phyloP scores from a whole-genome alignment of 2,113 vertebrate genomes.

The Electrona antarctica region DNA sequence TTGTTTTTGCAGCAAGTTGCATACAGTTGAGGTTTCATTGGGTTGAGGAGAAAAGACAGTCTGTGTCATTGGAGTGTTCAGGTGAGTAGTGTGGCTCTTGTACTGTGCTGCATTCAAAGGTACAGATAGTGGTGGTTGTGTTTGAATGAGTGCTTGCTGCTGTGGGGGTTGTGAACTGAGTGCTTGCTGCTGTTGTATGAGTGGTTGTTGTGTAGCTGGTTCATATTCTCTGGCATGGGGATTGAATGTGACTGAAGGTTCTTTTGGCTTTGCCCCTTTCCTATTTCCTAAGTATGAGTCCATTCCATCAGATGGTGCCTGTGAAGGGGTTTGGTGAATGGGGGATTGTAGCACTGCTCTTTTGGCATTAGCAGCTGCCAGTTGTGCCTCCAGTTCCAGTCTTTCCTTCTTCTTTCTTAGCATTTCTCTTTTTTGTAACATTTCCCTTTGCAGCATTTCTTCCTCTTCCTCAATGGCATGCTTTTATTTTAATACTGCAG shows the following conservation, averaged over 20 bases:
- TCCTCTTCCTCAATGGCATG: background rate
- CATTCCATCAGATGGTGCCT: background rate
- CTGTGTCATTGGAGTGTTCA: no score
- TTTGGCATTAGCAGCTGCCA: background rate
- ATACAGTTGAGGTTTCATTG: background rate
- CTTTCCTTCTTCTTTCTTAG: background rate
- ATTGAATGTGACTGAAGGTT: background rate
- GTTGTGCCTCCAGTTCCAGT: background rate
- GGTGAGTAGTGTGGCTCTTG: no score
- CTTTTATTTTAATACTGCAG: background rate
- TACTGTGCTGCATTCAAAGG: no score
- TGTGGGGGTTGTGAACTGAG: background rate
- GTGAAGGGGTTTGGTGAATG: background rate
- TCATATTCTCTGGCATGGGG: background rate
- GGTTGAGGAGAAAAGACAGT: no score
- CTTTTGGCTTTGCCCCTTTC: background rate
- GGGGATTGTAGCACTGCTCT: background rate
- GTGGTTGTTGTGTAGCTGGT: background rate
- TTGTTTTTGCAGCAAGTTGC: background rate
- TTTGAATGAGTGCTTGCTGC: no score
- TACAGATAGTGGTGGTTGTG: no score
- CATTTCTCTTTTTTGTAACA: no score
- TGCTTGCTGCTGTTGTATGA: background rate
- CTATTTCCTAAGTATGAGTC: background rate
- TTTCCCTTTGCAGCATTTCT: background rate